Evolutionary conservation across 1,140 invertebrate genomes (phyloP).

Genomic region (Drosophila nikananu): DNA sequence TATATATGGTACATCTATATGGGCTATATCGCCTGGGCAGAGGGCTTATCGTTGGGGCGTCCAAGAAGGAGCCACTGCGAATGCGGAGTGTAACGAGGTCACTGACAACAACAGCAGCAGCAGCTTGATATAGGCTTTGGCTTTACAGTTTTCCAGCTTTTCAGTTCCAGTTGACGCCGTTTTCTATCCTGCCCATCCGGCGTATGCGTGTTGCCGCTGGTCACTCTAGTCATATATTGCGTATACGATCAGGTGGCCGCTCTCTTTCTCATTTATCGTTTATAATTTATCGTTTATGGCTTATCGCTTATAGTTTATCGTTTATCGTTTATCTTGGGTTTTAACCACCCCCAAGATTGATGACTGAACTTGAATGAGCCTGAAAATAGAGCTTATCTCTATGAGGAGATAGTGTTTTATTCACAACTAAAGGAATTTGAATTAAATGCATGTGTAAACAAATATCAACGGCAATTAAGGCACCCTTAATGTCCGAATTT

Average conservation of each 20-base stretch:
- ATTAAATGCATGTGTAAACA: background rate
- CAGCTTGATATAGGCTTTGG: slow-evolving; percentile 8
- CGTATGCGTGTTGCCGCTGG: slow-evolving; percentile 49
- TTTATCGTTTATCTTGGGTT: slow-evolving; percentile 20
- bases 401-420: background rate
- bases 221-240: slow-evolving; percentile 15
- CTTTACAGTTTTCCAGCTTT: background rate
- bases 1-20: background rate
- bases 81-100: slow-evolving; percentile 43
- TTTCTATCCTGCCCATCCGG: slow-evolving; percentile 26
- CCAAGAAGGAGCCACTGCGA: slow-evolving; percentile 27
- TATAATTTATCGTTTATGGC: slow-evolving; percentile 8
- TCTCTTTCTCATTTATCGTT: background rate
- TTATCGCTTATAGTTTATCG: background rate
- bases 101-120: slow-evolving; percentile 34
- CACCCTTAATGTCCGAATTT: background rate
- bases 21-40: background rate
- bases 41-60: background rate
- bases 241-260: slow-evolving; percentile 48
- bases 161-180: background rate
- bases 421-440: background rate
- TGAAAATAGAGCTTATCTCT: background rate
- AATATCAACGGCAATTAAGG: background rate
- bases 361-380: slow-evolving; percentile 19
- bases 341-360: slow-evolving; percentile 7